These are phyloP conservation scores for Tricholauxania praeusta DNA, from an alignment of 2,888 invertebrate species.

Conservation along the genomic window DNA sequence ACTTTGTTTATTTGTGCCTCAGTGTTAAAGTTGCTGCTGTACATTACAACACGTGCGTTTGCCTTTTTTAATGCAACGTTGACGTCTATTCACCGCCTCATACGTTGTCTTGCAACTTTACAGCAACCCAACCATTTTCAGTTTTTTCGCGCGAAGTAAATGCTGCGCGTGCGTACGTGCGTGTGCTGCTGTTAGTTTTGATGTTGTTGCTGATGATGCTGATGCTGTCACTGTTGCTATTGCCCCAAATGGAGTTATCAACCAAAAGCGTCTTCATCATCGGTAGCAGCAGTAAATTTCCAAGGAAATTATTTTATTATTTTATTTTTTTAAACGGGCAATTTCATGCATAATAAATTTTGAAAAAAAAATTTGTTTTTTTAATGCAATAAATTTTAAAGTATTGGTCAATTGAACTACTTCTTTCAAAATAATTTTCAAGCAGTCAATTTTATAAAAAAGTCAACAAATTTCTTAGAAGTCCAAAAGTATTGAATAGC, in stretches of 20 bases:
- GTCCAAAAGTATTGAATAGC: too few relatives aligned
- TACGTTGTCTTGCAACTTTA: too few relatives aligned
- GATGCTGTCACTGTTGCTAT: constrained; percentile 31
- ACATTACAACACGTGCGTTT: constrained; percentile 66
- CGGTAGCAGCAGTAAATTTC: constrained; percentile 25
- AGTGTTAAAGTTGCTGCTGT: constrained; percentile 1
- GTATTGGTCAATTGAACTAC: too few relatives aligned
- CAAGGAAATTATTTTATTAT: constrained; percentile 25
- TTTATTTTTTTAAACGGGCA: background rate
- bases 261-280: constrained; percentile 65
- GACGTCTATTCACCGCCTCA: too few relatives aligned
- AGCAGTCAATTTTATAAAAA: too few relatives aligned
- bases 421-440: too few relatives aligned
- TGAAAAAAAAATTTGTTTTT: too few relatives aligned
- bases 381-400: too few relatives aligned
- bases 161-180: constrained; percentile 12
- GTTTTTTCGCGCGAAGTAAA: constrained; percentile 34
- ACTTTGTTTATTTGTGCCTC: background rate
- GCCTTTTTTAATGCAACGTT: constrained; percentile 48
- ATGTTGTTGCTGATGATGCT: constrained; percentile 5
- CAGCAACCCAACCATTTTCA: constrained; percentile 11
- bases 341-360: background rate
- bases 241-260: constrained; percentile 67
- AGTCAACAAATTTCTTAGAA: too few relatives aligned
- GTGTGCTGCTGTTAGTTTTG: background rate